Evolutionary conservation across 2,113 vertebrate genomes (phyloP).

Genomic region (Glaucidium brasilianum): DNA sequence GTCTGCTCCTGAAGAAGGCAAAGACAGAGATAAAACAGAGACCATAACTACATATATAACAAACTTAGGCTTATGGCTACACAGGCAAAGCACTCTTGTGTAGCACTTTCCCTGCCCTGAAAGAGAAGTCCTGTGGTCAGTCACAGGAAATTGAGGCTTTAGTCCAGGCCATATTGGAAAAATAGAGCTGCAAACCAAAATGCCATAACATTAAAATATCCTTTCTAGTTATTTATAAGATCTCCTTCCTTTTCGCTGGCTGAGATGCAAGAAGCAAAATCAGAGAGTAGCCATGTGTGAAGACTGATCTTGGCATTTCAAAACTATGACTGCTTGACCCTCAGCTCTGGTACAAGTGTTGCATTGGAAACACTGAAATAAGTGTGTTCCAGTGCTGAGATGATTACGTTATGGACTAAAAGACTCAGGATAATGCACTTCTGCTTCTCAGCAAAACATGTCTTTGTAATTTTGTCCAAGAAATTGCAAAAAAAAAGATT

Average conservation of each 20-base stretch:
- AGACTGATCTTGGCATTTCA: background rate
- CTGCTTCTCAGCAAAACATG: background rate
- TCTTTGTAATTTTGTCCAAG: background rate
- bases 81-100: background rate
- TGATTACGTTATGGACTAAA: background rate
- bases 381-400: accelerated
- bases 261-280: background rate
- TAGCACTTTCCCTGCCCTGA: background rate
- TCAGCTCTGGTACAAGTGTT: background rate
- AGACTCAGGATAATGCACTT: background rate
- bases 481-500: background rate
- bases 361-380: background rate
- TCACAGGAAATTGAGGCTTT: background rate
- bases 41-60: background rate
- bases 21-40: background rate
- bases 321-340: background rate
- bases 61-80: accelerated
- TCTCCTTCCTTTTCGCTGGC: background rate
- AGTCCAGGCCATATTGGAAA: background rate
- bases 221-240: background rate
- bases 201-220: background rate
- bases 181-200: background rate
- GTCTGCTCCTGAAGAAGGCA: background rate
- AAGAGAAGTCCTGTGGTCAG: background rate
- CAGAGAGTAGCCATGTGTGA: accelerated